Base-by-base conservation (phyloP, 1,140 invertebrate genomes). In the Pissodes strobi region DNA sequence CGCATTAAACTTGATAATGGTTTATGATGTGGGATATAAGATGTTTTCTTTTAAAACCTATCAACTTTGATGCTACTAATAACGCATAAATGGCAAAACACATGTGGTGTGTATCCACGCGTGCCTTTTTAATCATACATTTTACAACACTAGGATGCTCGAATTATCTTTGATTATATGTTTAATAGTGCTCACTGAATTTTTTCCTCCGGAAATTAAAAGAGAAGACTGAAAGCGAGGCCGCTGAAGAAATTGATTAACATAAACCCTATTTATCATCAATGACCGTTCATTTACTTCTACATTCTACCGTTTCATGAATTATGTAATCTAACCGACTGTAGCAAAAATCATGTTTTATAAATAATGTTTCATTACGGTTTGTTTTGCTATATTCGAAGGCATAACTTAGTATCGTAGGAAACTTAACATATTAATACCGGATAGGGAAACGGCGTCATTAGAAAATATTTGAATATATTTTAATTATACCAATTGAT, bases 201-300 rank as follows among this genome's bases (percentile, higher is more conserved):
- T 41, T 41, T 2, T n/a, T 4, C 38, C 9, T 17, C 45, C 17
- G 45, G 45, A 48, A 48, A 48, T 48, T 48, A 48, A 48, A 48
- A 48, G 21, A 25, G 45, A 13, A 48, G 13, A 9, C 17, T 12
- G 17, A 48, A 25, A 8, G 45, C 19, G 17, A 25, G 21, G 45
- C 45, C 45, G 45, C 17, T 9, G 18, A 48, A 48, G 45, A 48
- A 48, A 48, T 48, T 48, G 45, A 48, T 48, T 48, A 48, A 48
- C 10, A 18, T 48, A 21, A 48, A 21, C 19, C 21, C 45, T 48
- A 48, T 48, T 48, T 48, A 48, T 48, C 45, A 48, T 48, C 45
- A 48, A 25, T 48, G 45, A 25, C 45, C 45, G 45, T 48, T 48
- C 45, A 48, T 48, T 48, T 48, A 48, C 18, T 48, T 25, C 45